Conservation (phyloP, 23 tunicate species). For the Ciona savignyi region DNA sequence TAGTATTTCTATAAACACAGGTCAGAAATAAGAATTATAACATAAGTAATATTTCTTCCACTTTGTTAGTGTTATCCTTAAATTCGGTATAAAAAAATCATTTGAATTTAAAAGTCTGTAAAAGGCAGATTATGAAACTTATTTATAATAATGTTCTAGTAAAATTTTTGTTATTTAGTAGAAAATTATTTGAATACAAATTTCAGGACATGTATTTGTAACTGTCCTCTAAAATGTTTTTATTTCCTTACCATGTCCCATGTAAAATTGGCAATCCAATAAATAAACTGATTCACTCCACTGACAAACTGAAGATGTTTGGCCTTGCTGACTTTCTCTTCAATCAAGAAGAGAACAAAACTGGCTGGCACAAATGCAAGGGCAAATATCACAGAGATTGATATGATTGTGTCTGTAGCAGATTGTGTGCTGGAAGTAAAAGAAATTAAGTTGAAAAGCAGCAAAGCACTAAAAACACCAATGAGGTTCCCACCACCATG, state of each 20-base stretch:
- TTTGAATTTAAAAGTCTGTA: too few species aligned
- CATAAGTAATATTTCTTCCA: too few species aligned
- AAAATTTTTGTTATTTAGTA: too few species aligned
- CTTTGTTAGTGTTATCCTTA: too few species aligned
- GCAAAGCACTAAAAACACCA: not conserved
- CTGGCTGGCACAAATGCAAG: constrained; percentile 89
- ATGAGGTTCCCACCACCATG: too few species aligned
- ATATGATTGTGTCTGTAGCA: constrained; percentile 66
- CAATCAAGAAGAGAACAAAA: constrained; percentile 87
- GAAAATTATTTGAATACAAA: not conserved
- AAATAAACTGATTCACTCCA: constrained; percentile 79
- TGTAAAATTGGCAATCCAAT: constrained; percentile 81
- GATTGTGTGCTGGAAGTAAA: constrained; percentile 49
- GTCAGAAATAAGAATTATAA: too few species aligned
- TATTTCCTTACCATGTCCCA: constrained; percentile 81
- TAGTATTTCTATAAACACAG: too few species aligned
- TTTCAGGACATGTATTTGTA: too few species aligned
- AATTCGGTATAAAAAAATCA: too few species aligned
- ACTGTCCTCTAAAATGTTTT: too few species aligned
- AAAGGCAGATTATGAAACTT: too few species aligned
- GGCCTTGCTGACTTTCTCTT: constrained; percentile 71
- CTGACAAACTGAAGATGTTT: constrained; percentile 94
- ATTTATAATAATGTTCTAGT: too few species aligned
- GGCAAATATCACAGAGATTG: constrained; percentile 83
- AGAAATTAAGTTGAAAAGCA: not conserved